Base-by-base conservation (phyloP, 2,797 vertebrate genomes). In the Helarctos malayanus region DNA sequence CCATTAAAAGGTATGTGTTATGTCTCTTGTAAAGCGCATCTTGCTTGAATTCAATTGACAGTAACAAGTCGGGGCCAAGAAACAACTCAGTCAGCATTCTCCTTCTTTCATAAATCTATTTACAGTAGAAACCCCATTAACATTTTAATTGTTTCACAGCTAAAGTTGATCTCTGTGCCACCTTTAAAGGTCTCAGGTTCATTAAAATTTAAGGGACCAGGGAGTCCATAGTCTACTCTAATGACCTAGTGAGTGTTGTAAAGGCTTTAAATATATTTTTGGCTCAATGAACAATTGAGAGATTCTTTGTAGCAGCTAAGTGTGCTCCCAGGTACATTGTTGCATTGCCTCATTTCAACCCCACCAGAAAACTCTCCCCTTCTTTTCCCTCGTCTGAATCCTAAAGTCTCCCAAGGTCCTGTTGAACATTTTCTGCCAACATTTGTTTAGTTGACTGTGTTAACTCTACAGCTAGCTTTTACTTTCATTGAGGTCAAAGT, bases 141-240 rank as follows among this genome's bases (percentile, higher is more conserved):
- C 98, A 97, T 97, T 95, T 97, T 98, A 97, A 97, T 98, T 97
- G 97, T 98, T 97, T 96, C 52, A 76, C 93, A 92, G 95, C 81
- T 95, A 89, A 97, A 95, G 92, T 96, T 94, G 81, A 92, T 97
- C 63, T 95, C 80, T 25, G 57, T 63, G 81, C 93, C 91, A 91
- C 96, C 69, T 92, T 97, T 95, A 95, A 95, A 97, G 57, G 69
- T 35, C 88, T 95, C 29, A n/a, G 78, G 78, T 94, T 97, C 97
- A 96, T 98, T 97, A 95, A 97, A 96, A 97, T 96, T 97, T 97
- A 91, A 97, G 95, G 78, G 87, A 96, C 91, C 57, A 80, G 81
- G 85, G 75, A 95, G 81, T 89, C 97, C 69, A 80, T 76, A 90
- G 80, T 94, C 73, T 97, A 45, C n/a, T 95, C 71, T 95, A 93